A percentile compares a stretch with the other conserved stretches of the same genome.
These are phyloP conservation scores for Lathronympha strigana DNA, from an alignment of 2,888 invertebrate genomes.

Conservation along the genomic window DNA sequence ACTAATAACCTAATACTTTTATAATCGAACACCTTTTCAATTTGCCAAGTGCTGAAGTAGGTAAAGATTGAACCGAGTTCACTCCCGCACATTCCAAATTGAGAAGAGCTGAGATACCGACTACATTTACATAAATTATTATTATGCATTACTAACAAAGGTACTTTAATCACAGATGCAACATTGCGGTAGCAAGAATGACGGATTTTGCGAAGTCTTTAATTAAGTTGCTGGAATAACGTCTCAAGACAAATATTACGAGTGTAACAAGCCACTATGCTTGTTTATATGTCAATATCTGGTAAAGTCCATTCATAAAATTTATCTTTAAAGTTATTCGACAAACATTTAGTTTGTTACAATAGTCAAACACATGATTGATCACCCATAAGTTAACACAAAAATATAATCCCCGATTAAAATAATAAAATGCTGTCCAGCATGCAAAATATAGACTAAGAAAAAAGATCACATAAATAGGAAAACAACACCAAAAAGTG, in stretches of 20 bases:
- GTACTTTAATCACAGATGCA: constrained; percentile 74
- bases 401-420: constrained; percentile 39
- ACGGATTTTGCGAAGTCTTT: constrained; percentile 43
- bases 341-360: constrained; percentile 17
- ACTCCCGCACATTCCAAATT: constrained; percentile 60
- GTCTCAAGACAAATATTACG: constrained; percentile 30
- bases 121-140: constrained; percentile 37
- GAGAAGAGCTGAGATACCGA: constrained; percentile 49
- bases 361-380: constrained; percentile 10
- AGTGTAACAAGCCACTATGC: background rate
- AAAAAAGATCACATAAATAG: constrained; percentile 51
- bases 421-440: constrained; percentile 58
- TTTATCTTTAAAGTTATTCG: constrained; percentile 58
- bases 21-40: constrained; percentile 35
- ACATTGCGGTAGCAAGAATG: constrained; percentile 67
- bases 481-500: constrained; percentile 56
- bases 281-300: background rate
- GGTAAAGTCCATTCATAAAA: constrained; percentile 42
- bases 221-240: constrained; percentile 41
- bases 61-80: constrained; percentile 8
- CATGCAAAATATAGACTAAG: constrained; percentile 62
- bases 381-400: background rate
- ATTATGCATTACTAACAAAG: constrained; percentile 59
- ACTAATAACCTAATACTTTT: constrained; percentile 28
- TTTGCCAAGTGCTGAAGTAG: constrained; percentile 39